Evolutionary conservation across 2,797 vertebrate genomes (phyloP).

Genomic region (Saxicola maurus): DNA sequence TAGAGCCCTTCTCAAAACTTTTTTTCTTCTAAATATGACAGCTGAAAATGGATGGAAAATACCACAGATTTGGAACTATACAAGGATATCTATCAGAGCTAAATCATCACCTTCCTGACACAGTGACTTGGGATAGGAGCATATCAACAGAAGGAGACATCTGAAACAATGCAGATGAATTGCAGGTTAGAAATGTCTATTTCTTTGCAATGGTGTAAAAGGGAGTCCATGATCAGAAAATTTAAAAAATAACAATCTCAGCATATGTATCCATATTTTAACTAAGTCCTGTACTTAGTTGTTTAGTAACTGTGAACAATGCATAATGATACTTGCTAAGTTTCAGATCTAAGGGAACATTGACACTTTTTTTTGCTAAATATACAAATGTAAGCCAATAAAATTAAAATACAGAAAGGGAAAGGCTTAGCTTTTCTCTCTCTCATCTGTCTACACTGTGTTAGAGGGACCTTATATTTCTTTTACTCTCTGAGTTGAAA

Average conservation of each 20-base stretch:
- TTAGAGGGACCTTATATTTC: not conserved
- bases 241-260: not conserved
- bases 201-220: not conserved
- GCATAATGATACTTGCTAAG: not conserved
- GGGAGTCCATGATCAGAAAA: not conserved
- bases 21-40: not conserved
- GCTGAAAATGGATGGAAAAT: not conserved
- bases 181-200: rapidly evolving
- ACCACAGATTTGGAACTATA: not conserved
- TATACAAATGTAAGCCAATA: not conserved
- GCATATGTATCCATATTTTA: not conserved
- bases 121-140: not conserved
- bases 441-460: not conserved
- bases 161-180: not conserved
- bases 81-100: not conserved
- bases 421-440: not conserved
- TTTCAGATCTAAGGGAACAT: not conserved
- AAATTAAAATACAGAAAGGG: not conserved
- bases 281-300: not conserved
- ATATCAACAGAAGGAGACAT: not conserved
- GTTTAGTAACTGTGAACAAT: not conserved
- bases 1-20: not conserved
- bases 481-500: not conserved
- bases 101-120: not conserved
- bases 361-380: not conserved